Evolutionary conservation across 2,888 invertebrate genomes (phyloP).

Genomic region (Opisthograptis luteolata): DNA sequence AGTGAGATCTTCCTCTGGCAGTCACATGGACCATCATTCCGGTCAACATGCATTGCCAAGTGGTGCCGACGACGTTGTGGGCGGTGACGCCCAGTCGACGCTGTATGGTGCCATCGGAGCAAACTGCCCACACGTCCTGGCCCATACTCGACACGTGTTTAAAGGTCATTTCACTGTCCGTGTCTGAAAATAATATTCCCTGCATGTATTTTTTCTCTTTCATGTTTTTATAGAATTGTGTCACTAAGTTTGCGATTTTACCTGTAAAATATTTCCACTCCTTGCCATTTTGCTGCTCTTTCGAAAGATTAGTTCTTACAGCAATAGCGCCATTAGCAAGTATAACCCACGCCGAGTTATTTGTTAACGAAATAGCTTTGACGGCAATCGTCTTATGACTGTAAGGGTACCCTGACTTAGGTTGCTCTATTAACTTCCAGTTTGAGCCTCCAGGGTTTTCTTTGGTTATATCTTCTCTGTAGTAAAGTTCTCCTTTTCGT

Average conservation of each 20-base stretch:
- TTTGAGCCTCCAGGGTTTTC: constrained; percentile 87
- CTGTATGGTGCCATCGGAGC: constrained; percentile 87
- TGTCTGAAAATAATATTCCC: constrained; percentile 35
- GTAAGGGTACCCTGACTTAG: constrained; percentile 61
- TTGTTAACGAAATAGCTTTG: constrained; percentile 90
- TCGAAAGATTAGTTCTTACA: constrained; percentile 90
- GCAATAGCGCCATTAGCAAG: constrained; percentile 89
- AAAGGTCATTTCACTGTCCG: constrained; percentile 81
- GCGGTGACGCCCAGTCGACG: constrained; percentile 90
- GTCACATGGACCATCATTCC: constrained; percentile 73
- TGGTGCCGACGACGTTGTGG: constrained; percentile 89
- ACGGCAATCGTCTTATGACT: constrained; percentile 77
- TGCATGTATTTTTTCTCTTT: constrained; percentile 20
- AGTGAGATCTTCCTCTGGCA: constrained; percentile 53
- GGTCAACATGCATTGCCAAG: constrained; percentile 89
- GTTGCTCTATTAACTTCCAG: constrained; percentile 92
- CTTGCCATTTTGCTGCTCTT: constrained; percentile 91
- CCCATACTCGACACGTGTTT: constrained; percentile 89
- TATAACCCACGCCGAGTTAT: constrained; percentile 91
- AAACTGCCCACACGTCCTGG: constrained; percentile 90
- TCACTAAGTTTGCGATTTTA: constrained; percentile 63
- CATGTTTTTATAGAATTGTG: constrained; percentile 28
- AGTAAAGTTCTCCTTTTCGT: constrained; percentile 93
- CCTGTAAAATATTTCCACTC: constrained; percentile 89
- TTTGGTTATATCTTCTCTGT: constrained; percentile 89